Evolutionary conservation across 2,113 vertebrate genomes (phyloP).

Genomic region (Zosterops lateralis): DNA sequence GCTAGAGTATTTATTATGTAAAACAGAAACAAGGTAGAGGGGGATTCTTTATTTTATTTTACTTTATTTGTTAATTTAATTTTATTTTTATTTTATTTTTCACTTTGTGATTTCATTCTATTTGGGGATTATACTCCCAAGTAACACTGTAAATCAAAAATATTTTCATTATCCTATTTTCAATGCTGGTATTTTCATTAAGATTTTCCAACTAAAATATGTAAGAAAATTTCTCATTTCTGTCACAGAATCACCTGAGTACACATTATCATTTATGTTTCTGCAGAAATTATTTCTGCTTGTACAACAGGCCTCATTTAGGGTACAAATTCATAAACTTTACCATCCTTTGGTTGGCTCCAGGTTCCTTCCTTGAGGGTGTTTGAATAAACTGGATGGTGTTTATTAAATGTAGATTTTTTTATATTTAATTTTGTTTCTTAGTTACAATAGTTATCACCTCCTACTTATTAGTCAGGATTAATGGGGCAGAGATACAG

Average conservation of each 20-base stretch:
- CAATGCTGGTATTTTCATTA: neutral
- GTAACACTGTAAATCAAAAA: neutral
- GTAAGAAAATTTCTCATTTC: neutral
- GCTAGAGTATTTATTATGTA: neutral
- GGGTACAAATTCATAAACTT: neutral
- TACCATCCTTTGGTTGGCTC: neutral
- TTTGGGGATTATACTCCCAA: neutral
- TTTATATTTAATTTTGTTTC: slow-evolving; percentile 15
- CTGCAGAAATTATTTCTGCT: neutral
- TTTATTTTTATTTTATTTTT: neutral
- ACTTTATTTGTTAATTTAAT: neutral
- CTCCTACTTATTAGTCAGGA: slow-evolving; percentile 37
- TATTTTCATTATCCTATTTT: neutral
- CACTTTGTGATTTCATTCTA: neutral
- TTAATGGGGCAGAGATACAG: slow-evolving; percentile 28
- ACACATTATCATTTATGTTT: accelerated
- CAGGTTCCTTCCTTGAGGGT: neutral
- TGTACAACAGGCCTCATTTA: neutral
- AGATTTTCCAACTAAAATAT: neutral
- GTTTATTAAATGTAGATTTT: slow-evolving; percentile 5
- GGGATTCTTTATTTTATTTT: neutral
- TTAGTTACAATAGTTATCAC: slow-evolving; percentile 13
- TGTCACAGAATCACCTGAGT: neutral
- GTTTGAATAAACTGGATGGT: neutral
- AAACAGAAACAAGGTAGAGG: neutral